Evolutionary conservation across 1,140 invertebrate genomes (phyloP), one percentile per base, ranked within the genome.

Genomic region (Papilio helenus): DNA sequence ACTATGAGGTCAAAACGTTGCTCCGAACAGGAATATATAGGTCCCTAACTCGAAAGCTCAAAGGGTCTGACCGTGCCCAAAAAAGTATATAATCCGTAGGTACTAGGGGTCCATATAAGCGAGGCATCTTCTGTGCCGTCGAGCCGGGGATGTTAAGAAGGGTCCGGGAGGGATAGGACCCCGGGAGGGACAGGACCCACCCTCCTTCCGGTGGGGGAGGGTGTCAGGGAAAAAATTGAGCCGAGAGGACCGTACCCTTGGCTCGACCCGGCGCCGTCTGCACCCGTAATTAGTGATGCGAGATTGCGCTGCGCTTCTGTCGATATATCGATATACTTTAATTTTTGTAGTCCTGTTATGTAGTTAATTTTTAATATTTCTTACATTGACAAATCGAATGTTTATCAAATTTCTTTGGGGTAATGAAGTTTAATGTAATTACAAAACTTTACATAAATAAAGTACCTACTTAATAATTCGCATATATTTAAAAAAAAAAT

Each of bases 91-190:
- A 93, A 91, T 87, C 89, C 90, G 83, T 85, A 92, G 88, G 89
- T 92, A 90, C 90, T 88, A 92, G 88, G 90, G 89, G 82, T 83
- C 85, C 92, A 93, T 94, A 94, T 92, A 93, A 89, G 87, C 84
- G 85, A 87, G 88, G 88, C 90, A 88, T 93, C 92, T 94, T 88
- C 87, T 93, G 91, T 91, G 89, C 90, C 89, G 91, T 84, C 84
- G 87, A 92, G 88, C 90, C 92, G 91, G 90, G 90, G 91, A 93
- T 91, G 90, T 91, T 93, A 93, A 92, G 92, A 93, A 94, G 92
- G 92, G 92, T 92, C 89, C 86, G 91, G 90, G 90, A 84, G 89
- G 88, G 88, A 86, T 84, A 84, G 88, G 86, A 87, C 82, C 82
- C 83, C 86, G 91, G 89, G 90, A 85, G 89, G 89, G 88, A 87